A percentile compares a stretch with the other conserved stretches of the same genome.
Evolutionary conservation across 1,140 invertebrate genomes (phyloP).

Genomic region (Phocides pigmalion): DNA sequence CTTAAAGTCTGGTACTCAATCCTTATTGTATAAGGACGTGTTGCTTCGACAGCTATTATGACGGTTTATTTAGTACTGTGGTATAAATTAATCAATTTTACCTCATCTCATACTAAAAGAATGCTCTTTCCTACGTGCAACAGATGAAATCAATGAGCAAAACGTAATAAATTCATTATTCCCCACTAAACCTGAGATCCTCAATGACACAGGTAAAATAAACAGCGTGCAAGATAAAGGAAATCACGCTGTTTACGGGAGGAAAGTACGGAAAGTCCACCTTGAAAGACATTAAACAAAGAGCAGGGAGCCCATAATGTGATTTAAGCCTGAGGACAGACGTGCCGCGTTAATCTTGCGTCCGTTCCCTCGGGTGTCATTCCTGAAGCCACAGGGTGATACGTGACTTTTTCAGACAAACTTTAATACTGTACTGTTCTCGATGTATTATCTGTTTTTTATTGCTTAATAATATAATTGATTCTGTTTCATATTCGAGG

Average conservation of each 20-base stretch:
- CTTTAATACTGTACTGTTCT: slow-evolving; percentile 6
- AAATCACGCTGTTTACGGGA: slow-evolving; percentile 40
- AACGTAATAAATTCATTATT: slow-evolving; percentile 29
- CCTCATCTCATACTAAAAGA: slow-evolving; percentile 1
- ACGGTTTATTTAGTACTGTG: not conserved
- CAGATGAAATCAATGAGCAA: slow-evolving; percentile 19
- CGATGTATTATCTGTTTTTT: not conserved
- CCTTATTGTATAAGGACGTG: no score
- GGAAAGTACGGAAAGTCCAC: slow-evolving; percentile 40
- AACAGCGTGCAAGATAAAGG: slow-evolving; percentile 36
- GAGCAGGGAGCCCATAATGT: slow-evolving; percentile 62
- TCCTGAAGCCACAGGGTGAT: slow-evolving; percentile 43
- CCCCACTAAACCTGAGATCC: slow-evolving; percentile 12
- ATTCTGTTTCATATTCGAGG: not conserved
- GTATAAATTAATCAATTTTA: not conserved
- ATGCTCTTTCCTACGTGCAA: not conserved
- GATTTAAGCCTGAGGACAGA: slow-evolving; percentile 70
- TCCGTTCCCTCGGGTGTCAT: slow-evolving; percentile 58
- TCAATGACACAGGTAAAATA: slow-evolving; percentile 33
- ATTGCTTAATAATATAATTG: not conserved
- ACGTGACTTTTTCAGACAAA: slow-evolving; percentile 56
- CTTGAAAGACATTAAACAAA: slow-evolving; percentile 61
- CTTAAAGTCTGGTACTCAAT: no score
- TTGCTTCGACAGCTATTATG: not conserved
- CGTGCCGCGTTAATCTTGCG: slow-evolving; percentile 65